Evolutionary conservation across 1,140 invertebrate species (phyloP).

Genomic region (Drosophila willistoni): DNA sequence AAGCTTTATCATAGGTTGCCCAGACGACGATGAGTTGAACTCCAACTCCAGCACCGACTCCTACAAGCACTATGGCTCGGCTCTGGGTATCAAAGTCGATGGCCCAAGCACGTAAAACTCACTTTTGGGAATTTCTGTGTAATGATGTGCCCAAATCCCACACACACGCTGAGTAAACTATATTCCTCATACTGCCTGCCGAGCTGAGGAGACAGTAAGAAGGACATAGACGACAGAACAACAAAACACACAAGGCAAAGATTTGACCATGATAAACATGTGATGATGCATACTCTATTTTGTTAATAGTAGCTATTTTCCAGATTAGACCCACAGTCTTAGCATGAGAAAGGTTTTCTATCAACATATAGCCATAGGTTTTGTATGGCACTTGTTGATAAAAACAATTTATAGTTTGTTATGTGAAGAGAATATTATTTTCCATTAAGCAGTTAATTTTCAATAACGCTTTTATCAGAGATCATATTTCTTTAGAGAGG

Average conservation of each 20-base stretch:
- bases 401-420: too few relatives aligned
- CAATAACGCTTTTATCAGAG: too few relatives aligned
- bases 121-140: slow-evolving; percentile 72
- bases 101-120: slow-evolving; percentile 48
- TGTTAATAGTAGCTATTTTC: too few relatives aligned
- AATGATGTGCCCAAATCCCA: slow-evolving; percentile 76
- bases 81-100: slow-evolving; percentile 28
- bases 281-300: slow-evolving; percentile 18
- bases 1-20: slow-evolving; percentile 75
- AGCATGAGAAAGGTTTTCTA: too few relatives aligned
- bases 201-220: slow-evolving; percentile 3
- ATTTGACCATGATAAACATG: background rate
- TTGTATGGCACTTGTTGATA: too few relatives aligned
- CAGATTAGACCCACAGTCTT: too few relatives aligned
- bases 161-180: slow-evolving; percentile 49
- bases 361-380: too few relatives aligned
- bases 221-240: background rate
- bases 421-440: too few relatives aligned
- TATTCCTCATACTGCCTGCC: slow-evolving; percentile 46
- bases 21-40: slow-evolving; percentile 30
- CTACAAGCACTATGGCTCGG: background rate
- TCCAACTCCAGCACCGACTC: background rate
- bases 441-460: too few relatives aligned
- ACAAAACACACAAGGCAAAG: slow-evolving; percentile 23
- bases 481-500: too few relatives aligned